Evolutionary conservation across 2,888 invertebrate species (phyloP).

Genomic region (Glaucopsyche alexis): DNA sequence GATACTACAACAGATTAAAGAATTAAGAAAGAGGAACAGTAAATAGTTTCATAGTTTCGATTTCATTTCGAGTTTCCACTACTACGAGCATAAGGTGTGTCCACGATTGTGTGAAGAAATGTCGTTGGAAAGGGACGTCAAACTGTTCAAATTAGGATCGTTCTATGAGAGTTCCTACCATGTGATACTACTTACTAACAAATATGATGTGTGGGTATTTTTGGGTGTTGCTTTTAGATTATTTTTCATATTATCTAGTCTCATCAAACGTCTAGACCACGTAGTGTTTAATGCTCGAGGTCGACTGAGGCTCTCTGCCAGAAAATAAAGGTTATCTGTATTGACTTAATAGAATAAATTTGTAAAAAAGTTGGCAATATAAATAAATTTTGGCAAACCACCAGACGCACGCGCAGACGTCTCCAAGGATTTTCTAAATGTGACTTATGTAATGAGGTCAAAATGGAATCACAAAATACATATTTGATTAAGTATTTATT

Average conservation of each 20-base stretch:
- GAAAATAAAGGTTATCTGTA: conserved; percentile 23
- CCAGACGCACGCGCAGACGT: conserved; percentile 31
- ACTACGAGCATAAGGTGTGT: no score
- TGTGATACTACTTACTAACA: no score
- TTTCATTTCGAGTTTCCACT: no score
- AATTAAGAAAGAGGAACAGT: no score
- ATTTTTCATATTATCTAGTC: conserved; percentile 6
- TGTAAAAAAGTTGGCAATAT: conserved; percentile 27
- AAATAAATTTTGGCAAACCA: conserved; percentile 30
- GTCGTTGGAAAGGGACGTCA: no score
- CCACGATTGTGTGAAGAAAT: no score
- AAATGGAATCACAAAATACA: conserved; percentile 7
- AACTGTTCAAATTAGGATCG: no score
- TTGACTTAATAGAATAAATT: conserved; percentile 22
- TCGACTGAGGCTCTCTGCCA: conserved; percentile 4
- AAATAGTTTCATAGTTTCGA: no score
- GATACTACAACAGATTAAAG: no score
- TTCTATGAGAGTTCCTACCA: no score
- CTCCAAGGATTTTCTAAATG: conserved; percentile 29
- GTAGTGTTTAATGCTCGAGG: not conserved
- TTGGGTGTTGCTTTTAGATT: not conserved
- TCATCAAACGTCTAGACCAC: conserved; percentile 23
- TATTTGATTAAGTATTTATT: not conserved
- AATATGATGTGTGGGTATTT: no score
- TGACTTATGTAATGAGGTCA: conserved; percentile 23